These are phyloP conservation scores for Chironomus tepperi DNA, from an alignment of 1,140 invertebrate species.

Conservation along the genomic window DNA sequence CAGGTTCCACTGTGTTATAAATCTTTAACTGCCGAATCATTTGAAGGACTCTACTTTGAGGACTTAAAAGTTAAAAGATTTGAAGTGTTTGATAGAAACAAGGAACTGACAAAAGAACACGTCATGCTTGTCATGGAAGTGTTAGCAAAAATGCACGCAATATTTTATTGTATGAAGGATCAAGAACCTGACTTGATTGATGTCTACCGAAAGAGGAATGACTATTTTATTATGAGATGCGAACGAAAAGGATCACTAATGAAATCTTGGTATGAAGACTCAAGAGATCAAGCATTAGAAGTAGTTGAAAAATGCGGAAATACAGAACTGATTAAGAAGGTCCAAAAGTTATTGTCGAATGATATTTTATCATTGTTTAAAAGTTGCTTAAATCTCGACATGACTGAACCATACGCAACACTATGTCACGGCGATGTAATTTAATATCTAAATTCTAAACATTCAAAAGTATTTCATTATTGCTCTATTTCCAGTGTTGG, in stretches of 20 bases:
- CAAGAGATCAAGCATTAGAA: slow-evolving; percentile 31
- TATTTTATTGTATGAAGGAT: slow-evolving; percentile 35
- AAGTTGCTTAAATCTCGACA: slow-evolving; percentile 27
- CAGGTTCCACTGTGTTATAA: slow-evolving; percentile 30
- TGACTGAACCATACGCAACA: slow-evolving; percentile 39
- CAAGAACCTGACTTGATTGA: slow-evolving; percentile 24
- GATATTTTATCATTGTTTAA: slow-evolving; percentile 31
- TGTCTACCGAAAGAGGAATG: slow-evolving; percentile 28
- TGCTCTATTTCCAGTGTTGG: neutral
- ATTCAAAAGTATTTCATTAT: neutral
- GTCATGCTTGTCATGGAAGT: slow-evolving; percentile 33
- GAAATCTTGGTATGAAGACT: slow-evolving; percentile 31
- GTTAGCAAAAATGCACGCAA: slow-evolving; percentile 40
- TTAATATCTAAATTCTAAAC: neutral
- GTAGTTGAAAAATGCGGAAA: slow-evolving; percentile 26
- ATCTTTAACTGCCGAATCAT: slow-evolving; percentile 29
- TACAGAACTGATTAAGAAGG: slow-evolving; percentile 26
- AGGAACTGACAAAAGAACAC: slow-evolving; percentile 37
- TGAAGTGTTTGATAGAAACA: slow-evolving; percentile 31
- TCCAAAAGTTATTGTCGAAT: slow-evolving; percentile 29
- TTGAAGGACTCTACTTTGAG: slow-evolving; percentile 36
- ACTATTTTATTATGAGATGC: slow-evolving; percentile 34
- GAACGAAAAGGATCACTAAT: slow-evolving; percentile 28
- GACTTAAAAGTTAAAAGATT: slow-evolving; percentile 38
- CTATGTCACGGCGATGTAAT: slow-evolving; percentile 44